Evolutionary conservation across 2,113 vertebrate species (phyloP).

Genomic region (Rhabdornis inornatus): DNA sequence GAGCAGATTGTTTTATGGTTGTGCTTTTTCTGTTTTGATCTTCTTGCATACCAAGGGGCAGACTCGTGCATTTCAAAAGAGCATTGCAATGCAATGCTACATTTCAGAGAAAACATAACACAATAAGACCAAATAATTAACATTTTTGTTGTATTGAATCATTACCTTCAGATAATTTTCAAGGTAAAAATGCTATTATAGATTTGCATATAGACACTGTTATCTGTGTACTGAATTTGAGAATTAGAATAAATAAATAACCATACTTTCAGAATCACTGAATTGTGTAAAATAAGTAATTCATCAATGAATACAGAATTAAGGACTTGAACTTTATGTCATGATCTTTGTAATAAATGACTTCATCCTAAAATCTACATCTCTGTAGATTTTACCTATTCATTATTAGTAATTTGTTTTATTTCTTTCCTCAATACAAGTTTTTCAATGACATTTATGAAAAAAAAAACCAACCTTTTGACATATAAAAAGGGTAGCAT

Average conservation of each 20-base stretch:
- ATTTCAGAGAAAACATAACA: neutral
- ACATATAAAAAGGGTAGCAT: neutral
- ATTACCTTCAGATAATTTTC: neutral
- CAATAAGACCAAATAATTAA: neutral
- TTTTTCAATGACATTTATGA: neutral
- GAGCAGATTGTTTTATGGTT: neutral
- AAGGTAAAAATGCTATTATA: neutral
- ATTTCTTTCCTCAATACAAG: neutral
- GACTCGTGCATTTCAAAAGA: neutral
- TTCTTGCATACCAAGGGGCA: neutral
- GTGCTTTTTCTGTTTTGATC: neutral
- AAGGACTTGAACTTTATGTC: neutral
- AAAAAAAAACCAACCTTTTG: neutral
- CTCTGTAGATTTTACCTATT: neutral
- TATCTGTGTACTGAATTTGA: neutral
- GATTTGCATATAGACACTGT: neutral
- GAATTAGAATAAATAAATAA: neutral
- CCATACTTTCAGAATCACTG: neutral
- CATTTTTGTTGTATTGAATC: neutral
- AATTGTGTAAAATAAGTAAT: neutral
- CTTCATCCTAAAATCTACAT: neutral
- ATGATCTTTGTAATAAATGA: neutral
- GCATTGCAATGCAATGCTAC: neutral
- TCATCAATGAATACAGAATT: neutral
- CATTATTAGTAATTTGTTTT: neutral